Conservation (phyloP, 2,888 invertebrate species). For the Aphelenchoides bicaudatus region DNA sequence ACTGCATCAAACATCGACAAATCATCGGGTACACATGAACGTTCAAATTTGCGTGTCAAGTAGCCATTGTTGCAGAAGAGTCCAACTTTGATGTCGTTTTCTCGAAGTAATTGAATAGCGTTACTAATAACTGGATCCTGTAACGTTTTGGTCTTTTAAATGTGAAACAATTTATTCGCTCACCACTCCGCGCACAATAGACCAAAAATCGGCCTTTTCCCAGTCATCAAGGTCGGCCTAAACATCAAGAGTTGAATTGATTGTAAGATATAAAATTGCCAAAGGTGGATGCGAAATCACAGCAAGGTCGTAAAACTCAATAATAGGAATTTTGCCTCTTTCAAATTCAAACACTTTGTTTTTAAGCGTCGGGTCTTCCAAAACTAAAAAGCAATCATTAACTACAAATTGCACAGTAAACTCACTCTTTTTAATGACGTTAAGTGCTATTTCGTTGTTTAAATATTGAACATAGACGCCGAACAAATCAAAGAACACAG, state of each 20-base stretch:
- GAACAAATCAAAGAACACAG: conserved; percentile 1
- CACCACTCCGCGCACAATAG: conserved; percentile 3
- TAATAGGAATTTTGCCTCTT: conserved; percentile 1
- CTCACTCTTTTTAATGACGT: neutral
- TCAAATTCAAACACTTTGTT: neutral
- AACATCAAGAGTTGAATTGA: neutral
- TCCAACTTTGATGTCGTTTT: neutral
- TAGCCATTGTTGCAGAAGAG: conserved; percentile 13
- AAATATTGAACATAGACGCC: neutral
- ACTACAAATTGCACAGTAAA: neutral
- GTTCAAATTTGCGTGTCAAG: neutral
- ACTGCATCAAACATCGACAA: conserved; percentile 1
- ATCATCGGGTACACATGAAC: conserved; percentile 5
- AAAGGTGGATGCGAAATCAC: conserved; percentile 9
- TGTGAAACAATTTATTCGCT: neutral
- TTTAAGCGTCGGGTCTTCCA: neutral
- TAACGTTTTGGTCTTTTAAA: neutral
- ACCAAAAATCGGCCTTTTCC: neutral
- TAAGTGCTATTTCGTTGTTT: neutral
- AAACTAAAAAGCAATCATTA: conserved; percentile 5
- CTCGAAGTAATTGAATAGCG: neutral
- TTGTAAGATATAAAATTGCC: conserved; percentile 1
- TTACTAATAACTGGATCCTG: neutral
- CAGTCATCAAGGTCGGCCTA: neutral
- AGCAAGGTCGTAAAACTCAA: neutral